Evolutionary conservation across 1,140 invertebrate genomes (phyloP).

Genomic region (Formica exsecta): DNA sequence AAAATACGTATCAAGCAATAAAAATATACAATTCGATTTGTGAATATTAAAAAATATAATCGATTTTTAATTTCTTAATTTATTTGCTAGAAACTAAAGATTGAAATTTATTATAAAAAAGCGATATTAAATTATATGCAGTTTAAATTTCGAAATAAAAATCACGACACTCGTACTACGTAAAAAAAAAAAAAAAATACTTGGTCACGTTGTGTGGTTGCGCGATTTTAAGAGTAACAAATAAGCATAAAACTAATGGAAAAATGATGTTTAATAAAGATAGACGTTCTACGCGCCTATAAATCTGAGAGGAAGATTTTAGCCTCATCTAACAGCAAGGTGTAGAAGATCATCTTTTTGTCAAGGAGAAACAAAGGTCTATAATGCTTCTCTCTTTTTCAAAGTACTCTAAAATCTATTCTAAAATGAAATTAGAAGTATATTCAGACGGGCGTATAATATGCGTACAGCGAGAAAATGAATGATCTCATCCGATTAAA

Average conservation of each 20-base stretch:
- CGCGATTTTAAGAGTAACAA: neutral
- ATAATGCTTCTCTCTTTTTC: no score
- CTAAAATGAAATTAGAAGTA: no score
- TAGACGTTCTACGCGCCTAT: neutral
- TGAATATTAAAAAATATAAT: neutral
- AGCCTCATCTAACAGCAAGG: neutral
- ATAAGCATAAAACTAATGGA: neutral
- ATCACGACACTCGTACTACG: no score
- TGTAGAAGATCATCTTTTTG: neutral
- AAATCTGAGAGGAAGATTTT: neutral
- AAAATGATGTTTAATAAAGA: constrained; percentile 17
- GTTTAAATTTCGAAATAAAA: neutral
- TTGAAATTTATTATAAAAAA: neutral
- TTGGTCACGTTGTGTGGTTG: neutral
- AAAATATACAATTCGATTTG: neutral
- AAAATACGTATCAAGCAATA: no score
- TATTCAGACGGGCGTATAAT: no score
- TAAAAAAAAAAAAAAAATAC: neutral
- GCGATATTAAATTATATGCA: neutral
- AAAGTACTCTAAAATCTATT: no score
- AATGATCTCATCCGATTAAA: no score
- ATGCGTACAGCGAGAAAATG: no score
- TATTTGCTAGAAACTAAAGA: neutral
- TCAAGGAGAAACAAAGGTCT: neutral
- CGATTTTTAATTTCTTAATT: neutral